These are phyloP conservation scores for Penaeus japonicus DNA, from an alignment of 1,140 invertebrate species.

Conservation along the genomic window DNA sequence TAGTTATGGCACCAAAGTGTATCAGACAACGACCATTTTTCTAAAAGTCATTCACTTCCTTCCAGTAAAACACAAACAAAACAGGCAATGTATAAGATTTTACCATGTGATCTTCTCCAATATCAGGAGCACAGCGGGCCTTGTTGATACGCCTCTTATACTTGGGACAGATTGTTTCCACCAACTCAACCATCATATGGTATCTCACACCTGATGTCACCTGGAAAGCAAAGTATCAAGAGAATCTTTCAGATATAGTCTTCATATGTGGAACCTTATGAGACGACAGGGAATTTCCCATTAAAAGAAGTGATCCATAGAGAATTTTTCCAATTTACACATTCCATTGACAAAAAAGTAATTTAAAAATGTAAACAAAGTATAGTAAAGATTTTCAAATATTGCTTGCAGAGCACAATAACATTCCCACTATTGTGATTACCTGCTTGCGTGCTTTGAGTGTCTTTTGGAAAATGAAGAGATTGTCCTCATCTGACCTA, in stretches of 20 bases:
- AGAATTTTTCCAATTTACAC: no score
- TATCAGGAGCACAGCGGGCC: conserved; percentile 49
- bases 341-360: neutral
- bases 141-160: conserved; percentile 58
- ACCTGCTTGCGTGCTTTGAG: conserved; percentile 53
- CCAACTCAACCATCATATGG: conserved; percentile 49
- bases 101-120: conserved; percentile 56
- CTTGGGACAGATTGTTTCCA: conserved; percentile 57
- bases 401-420: neutral
- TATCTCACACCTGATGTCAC: conserved; percentile 34
- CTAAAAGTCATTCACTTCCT: neutral
- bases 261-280: no score
- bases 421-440: neutral
- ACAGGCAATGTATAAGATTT: neutral
- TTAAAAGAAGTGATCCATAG: no score
- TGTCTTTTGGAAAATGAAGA: conserved; percentile 47
- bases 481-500: conserved; percentile 52
- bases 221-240: neutral
- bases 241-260: no score
- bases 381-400: neutral
- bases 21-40: neutral
- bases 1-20: neutral
- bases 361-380: neutral
- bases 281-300: no score
- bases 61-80: neutral